These are phyloP conservation scores for Parauchenoglanis punctatus DNA, from an alignment of 2,797 vertebrate genomes.

Conservation along the genomic window DNA sequence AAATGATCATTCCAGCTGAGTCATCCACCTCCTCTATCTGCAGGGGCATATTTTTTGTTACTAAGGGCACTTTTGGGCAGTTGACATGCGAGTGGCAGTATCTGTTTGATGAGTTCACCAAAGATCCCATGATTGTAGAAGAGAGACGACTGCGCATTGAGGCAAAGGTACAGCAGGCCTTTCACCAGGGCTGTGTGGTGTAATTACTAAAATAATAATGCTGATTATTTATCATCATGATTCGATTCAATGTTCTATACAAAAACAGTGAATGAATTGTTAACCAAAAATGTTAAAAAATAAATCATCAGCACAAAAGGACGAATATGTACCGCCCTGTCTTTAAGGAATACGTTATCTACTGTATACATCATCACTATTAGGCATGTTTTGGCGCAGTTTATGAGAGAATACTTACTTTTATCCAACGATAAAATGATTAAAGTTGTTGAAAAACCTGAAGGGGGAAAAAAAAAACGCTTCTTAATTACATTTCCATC, in stretches of 20 bases:
- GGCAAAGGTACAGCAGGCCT: conserved; percentile 84
- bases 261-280: not conserved
- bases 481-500: not conserved
- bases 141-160: conserved; percentile 89
- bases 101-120: conserved; percentile 94
- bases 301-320: not conserved
- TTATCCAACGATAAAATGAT: not conserved
- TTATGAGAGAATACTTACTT: not conserved
- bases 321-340: not conserved
- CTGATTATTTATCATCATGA: not conserved
- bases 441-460: not conserved
- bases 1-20: not conserved
- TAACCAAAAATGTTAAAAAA: not conserved
- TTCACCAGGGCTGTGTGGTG: not conserved
- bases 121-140: conserved; percentile 90
- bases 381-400: not conserved
- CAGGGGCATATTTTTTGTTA: conserved; percentile 95
- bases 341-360: not conserved
- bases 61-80: conserved; percentile 94
- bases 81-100: conserved; percentile 98
- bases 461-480: too few species aligned
- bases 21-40: conserved; percentile 5
- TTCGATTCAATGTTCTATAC: not conserved
- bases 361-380: not conserved
- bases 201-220: not conserved